Percentiles rank a stretch among this genome's conserved stretches.
Conservation (phyloP, 2,113 vertebrate genomes). For the Paralichthys olivaceus region DNA sequence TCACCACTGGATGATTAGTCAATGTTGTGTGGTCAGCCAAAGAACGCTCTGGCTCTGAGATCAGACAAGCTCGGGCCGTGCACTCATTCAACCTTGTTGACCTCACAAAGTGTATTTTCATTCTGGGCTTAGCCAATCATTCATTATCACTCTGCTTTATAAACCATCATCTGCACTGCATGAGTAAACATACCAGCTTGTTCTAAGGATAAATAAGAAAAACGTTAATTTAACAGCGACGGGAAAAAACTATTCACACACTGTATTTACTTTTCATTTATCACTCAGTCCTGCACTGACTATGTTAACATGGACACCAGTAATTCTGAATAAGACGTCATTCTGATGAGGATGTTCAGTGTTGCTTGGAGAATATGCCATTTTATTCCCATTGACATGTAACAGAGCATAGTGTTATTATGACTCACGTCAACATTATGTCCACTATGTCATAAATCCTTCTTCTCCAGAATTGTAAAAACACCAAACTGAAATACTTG, state of each 20-base stretch:
- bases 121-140: neutral
- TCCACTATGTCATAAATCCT: no score
- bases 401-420: no score
- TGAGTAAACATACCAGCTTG: neutral
- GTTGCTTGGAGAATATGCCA: no score
- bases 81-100: slow-evolving; percentile 29
- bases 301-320: no score
- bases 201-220: neutral
- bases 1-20: slow-evolving; percentile 44
- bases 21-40: slow-evolving; percentile 37
- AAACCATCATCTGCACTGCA: slow-evolving; percentile 13
- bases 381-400: no score
- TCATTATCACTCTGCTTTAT: neutral
- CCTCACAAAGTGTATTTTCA: neutral
- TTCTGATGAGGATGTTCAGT: no score
- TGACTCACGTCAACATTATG: no score
- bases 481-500: no score
- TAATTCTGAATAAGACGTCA: no score
- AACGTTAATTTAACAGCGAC: no score
- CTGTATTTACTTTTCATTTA: neutral
- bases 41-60: slow-evolving; percentile 27
- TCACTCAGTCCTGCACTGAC: no score
- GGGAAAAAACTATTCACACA: neutral
- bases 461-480: no score
- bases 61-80: slow-evolving; percentile 12